Evolutionary conservation across 2,888 invertebrate species (phyloP).

Genomic region (Drosophila paucipuncta): DNA sequence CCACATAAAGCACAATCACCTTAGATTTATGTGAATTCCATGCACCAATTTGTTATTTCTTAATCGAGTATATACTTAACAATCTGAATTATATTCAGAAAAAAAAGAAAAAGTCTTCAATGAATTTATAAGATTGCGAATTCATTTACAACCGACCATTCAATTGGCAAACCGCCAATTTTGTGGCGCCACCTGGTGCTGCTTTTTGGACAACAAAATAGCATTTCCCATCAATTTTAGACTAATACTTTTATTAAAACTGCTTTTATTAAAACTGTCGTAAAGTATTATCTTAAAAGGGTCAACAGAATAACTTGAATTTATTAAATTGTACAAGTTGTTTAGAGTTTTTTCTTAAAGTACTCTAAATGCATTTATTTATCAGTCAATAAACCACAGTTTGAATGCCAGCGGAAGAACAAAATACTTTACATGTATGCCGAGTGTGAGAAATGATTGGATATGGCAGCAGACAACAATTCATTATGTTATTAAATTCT

Average conservation of each 20-base stretch:
- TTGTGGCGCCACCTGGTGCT: slow-evolving; percentile 43
- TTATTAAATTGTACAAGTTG: neutral
- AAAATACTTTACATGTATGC: slow-evolving; percentile 16
- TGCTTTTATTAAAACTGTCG: neutral
- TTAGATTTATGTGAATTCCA: slow-evolving; percentile 38
- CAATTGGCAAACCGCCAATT: slow-evolving; percentile 35
- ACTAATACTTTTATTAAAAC: neutral
- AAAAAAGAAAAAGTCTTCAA: slow-evolving; percentile 27
- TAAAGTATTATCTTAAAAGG: neutral
- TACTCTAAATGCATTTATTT: slow-evolving; percentile 8
- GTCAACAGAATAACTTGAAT: neutral
- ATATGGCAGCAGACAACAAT: slow-evolving; percentile 17
- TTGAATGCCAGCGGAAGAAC: neutral
- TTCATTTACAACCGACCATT: slow-evolving; percentile 37
- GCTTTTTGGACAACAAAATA: slow-evolving; percentile 1
- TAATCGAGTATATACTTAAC: slow-evolving; percentile 17
- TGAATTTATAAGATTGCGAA: slow-evolving; percentile 40
- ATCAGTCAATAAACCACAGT: slow-evolving; percentile 35
- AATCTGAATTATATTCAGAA: slow-evolving; percentile 9
- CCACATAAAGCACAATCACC: slow-evolving; percentile 21
- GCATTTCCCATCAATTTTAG: neutral
- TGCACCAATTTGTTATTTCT: slow-evolving; percentile 16
- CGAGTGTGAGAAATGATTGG: slow-evolving; percentile 24
- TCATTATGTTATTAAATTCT: slow-evolving; percentile 9
- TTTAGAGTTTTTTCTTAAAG: neutral